These are phyloP conservation scores for Psilanteris sp. DNA, from an alignment of 1,140 invertebrate genomes.

Conservation along the genomic window DNA sequence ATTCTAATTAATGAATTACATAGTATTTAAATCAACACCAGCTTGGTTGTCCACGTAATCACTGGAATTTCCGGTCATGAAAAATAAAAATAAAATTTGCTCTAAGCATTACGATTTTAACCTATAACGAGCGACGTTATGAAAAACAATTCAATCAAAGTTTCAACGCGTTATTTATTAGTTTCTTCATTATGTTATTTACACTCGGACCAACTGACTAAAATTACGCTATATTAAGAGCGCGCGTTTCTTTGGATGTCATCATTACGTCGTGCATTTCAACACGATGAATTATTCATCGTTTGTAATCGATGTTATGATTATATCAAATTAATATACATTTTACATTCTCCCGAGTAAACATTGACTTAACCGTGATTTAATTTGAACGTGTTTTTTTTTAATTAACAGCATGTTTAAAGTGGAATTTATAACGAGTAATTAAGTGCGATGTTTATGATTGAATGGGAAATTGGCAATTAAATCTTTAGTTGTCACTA, in stretches of 20 bases:
- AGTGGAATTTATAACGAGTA: constrained; percentile 27
- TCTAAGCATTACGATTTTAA: no score
- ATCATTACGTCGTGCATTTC: constrained; percentile 22
- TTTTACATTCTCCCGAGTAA: constrained; percentile 25
- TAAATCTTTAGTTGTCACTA: constrained; percentile 4
- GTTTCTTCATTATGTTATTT: constrained; percentile 38
- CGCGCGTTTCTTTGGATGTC: constrained; percentile 23
- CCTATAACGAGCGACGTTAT: no score
- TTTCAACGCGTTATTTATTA: constrained; percentile 33
- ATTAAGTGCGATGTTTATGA: constrained; percentile 32
- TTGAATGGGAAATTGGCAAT: constrained; percentile 22
- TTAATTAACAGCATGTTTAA: constrained; percentile 26
- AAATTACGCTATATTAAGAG: constrained; percentile 36
- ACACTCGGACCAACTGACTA: constrained; percentile 18
- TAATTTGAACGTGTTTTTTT: constrained; percentile 22
- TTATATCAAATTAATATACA: constrained; percentile 43
- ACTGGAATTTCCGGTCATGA: no score
- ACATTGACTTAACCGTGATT: constrained; percentile 41
- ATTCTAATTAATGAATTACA: no score
- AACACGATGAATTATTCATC: constrained; percentile 46
- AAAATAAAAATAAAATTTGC: no score
- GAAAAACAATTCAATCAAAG: no score
- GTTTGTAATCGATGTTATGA: constrained; percentile 38
- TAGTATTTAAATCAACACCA: no score
- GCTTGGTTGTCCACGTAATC: no score